Evolutionary conservation across 2,797 vertebrate species (phyloP), one percentile per base, ranked within the genome.

Genomic region (Manis javanica): DNA sequence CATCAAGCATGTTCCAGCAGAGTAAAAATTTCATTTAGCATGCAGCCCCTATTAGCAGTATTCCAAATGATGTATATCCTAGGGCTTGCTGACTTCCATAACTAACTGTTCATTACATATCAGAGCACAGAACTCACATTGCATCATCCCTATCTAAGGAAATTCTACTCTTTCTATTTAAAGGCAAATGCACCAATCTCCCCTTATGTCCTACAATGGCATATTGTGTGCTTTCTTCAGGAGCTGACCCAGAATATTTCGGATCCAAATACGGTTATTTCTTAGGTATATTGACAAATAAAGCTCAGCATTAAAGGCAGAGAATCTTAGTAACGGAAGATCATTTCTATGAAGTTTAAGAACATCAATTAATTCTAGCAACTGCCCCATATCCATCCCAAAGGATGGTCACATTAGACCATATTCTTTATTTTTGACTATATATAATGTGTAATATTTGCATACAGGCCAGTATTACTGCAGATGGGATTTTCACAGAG

Each of bases 1-100:
- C 46, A 77, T 10, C 46, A 79, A 59, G 16, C 31, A 51, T 49
- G 23, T 19, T 53, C 51, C 55, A 89, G 13, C 59, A 94, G 39
- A 83, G 29, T 84, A n/a, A 91, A 87, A 42, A 66, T 69, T 59
- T 81, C 5, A 69, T 81, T 94, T 95, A 90, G 66, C 63, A 69
- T 10, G 2, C 13, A 46, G 37, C 46, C 51, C 12, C 11, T 37
- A 63, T 55, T 55, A 37, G 34, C 55, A 23, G 31, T 29, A 8
- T 46, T 90, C 42, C n/a, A 57, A 79, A 64, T 85, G 79, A 11
- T 64, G 83, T 64, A 78, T 82, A 23, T 94, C 7, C 19, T 63
- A 24, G 12, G 87, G 68, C 13, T 53, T 51, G 0, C 14, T 57
- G 53, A 53, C 31, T 89, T 74, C 46, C 9, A 64, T 78, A 34